Evolutionary conservation across 2,797 vertebrate species (phyloP).

Genomic region (Melanotaenia trifasciata): DNA sequence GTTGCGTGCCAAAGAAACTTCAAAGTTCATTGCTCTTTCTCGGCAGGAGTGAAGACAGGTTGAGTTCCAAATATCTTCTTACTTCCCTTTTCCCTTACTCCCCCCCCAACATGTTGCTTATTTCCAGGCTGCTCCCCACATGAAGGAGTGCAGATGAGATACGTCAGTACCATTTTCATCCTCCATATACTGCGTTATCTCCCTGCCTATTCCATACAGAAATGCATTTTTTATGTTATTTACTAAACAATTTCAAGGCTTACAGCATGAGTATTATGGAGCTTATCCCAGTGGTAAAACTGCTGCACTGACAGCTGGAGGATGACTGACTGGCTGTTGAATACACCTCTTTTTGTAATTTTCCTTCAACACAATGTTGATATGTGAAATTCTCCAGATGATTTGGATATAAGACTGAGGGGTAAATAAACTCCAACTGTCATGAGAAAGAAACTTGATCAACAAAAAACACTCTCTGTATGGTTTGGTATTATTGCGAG

Average conservation of each 20-base stretch:
- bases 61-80: conserved; percentile 43
- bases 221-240: conserved; percentile 67
- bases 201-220: conserved; percentile 47
- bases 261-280: conserved; percentile 37
- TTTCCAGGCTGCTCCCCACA: conserved; percentile 43
- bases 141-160: conserved; percentile 52
- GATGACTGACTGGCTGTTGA: conserved; percentile 58
- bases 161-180: conserved; percentile 47
- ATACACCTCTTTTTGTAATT: conserved; percentile 34
- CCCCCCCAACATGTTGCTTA: conserved; percentile 39
- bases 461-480: conserved; percentile 15
- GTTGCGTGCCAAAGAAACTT: conserved; percentile 65
- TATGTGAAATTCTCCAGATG: conserved; percentile 50
- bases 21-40: conserved; percentile 72
- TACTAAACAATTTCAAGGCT: conserved; percentile 65
- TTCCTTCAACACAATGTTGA: conserved; percentile 22
- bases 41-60: conserved; percentile 42
- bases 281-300: conserved; percentile 55
- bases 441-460: conserved; percentile 32
- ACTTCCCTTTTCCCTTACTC: conserved; percentile 17
- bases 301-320: conserved; percentile 60
- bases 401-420: conserved; percentile 35
- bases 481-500: conserved; percentile 13
- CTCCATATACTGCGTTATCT: conserved; percentile 43
- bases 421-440: conserved; percentile 34